Evolutionary conservation across 2,888 invertebrate genomes (phyloP).

Genomic region (Agrotis segetum): DNA sequence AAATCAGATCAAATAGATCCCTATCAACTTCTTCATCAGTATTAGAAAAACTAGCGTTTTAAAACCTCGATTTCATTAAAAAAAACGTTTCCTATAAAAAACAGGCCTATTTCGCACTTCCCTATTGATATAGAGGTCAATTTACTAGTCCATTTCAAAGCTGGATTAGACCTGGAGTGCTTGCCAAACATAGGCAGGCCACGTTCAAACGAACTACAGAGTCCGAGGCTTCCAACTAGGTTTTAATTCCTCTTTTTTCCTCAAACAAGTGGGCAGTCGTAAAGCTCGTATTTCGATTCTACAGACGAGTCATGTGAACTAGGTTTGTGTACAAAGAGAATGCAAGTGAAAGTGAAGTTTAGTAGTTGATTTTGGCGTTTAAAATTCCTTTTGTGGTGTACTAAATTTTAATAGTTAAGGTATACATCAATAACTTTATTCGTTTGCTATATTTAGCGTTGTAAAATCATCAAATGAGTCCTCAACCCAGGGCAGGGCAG

Average conservation of each 20-base stretch:
- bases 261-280: constrained; percentile 10
- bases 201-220: constrained; percentile 4
- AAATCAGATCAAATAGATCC: no score
- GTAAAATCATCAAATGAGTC: no score
- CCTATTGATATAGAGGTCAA: neutral
- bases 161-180: constrained; percentile 61
- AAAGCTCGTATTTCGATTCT: constrained; percentile 29
- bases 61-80: neutral
- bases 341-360: constrained; percentile 16
- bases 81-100: neutral
- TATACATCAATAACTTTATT: neutral
- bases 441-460: neutral
- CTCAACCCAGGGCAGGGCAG: no score
- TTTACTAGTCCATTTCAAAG: constrained; percentile 10
- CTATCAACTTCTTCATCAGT: neutral
- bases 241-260: constrained; percentile 25
- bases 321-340: constrained; percentile 24
- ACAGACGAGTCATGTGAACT: constrained; percentile 10
- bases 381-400: neutral
- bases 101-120: no score
- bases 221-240: constrained; percentile 12
- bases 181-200: constrained; percentile 61
- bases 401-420: no score
- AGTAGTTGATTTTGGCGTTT: constrained; percentile 1
- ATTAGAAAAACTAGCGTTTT: neutral